Evolutionary conservation across 1,140 invertebrate genomes (phyloP).

Genomic region (Monochamus saltuarius): DNA sequence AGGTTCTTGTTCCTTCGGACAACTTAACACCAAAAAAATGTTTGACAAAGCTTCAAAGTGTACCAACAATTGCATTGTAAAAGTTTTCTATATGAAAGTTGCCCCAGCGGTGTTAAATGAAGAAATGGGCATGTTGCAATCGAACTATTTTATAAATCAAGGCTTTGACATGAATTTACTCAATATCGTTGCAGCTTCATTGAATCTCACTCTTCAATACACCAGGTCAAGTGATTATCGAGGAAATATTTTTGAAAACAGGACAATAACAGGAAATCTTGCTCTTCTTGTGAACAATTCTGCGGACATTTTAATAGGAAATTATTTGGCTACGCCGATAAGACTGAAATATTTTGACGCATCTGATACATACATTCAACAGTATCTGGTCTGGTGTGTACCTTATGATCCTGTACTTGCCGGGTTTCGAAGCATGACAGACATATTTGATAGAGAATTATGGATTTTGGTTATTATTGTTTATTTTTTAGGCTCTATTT

Average conservation of each 20-base stretch:
- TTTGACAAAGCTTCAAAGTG: neutral
- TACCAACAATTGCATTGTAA: slow-evolving; percentile 13
- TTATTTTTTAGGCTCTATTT: neutral
- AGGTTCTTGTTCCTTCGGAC: too few relatives aligned
- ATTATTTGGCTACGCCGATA: neutral
- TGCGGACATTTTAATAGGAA: neutral
- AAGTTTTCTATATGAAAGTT: neutral
- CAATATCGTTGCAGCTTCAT: slow-evolving; percentile 3
- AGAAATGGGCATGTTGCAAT: neutral
- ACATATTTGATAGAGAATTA: neutral
- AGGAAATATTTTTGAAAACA: slow-evolving; percentile 1
- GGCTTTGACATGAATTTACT: neutral
- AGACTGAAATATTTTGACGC: slow-evolving; percentile 1
- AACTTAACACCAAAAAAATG: neutral
- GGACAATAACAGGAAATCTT: neutral
- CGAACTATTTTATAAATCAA: neutral
- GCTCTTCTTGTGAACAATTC: neutral
- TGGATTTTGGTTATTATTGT: slow-evolving; percentile 1
- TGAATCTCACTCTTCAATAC: slow-evolving; percentile 7
- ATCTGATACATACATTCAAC: slow-evolving; percentile 10
- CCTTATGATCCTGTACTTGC: neutral
- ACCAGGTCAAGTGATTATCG: neutral
- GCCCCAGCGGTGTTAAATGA: slow-evolving; percentile 2
- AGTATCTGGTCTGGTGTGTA: slow-evolving; percentile 10
- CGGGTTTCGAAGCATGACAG: slow-evolving; percentile 1